Evolutionary conservation across 2,113 vertebrate species (phyloP), one percentile per base, ranked within the genome.

Genomic region (Odontesthes bonariensis): DNA sequence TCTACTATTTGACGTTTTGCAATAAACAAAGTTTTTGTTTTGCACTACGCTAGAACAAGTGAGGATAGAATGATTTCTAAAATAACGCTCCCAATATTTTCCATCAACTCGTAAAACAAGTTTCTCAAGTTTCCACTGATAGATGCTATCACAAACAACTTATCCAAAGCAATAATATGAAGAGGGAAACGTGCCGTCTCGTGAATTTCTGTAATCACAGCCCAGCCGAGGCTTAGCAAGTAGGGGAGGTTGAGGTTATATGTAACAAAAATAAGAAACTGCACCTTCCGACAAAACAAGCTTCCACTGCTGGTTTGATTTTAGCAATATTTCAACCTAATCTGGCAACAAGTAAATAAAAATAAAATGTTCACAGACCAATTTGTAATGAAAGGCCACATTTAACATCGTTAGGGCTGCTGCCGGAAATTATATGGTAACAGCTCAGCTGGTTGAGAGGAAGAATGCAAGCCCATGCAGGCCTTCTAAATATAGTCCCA

Each of bases 231-330:
- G 54, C 74, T 63, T 27, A 44, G 46, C 73, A 38, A 57, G 35
- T 57, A 66, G 69, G 33, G 58, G 54, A 65, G 47, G 38, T 47
- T 42, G 9, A 75, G 46, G 47, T 69, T 73, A 60, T 23, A 58
- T 56, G 11, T 31, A 47, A 49, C 33, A 52, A 33, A 60, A 70
- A 70, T n/a, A 53, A 82, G 35, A 16, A 77, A 59, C 9, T 51
- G 61, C 60, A 56, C 17, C 3, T 53, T 56, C 27, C 7, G 57
- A 46, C 35, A 19, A 47, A 49, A 27, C 12, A 35, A 38, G 56
- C 13, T 66, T 14, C 20, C 16, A 55, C 59, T 20, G 44, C 10
- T 10, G 13, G 12, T 8, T 44, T 47, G 1, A 8, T 75, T 38
- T 19, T 38, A n/a, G 27, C n/a, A 22, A 31, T 11, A 31, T 72